Conservation (phyloP, 2,113 vertebrate species). For the Mus pahari region DNA sequence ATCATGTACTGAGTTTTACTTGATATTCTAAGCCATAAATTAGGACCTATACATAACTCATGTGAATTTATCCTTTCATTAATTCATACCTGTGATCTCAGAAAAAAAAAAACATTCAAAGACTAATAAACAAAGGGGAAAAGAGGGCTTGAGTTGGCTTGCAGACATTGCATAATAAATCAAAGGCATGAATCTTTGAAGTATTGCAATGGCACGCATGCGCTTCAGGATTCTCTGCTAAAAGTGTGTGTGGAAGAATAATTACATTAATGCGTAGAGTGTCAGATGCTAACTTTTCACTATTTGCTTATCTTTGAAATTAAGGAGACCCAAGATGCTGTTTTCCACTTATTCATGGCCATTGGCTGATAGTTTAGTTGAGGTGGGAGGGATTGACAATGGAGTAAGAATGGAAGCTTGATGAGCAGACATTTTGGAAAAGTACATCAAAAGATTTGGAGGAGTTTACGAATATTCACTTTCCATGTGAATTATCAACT, state of each 20-base stretch:
- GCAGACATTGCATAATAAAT: not conserved
- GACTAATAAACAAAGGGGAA: not conserved
- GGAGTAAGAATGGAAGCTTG: not conserved
- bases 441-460: not conserved
- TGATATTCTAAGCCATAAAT: not conserved
- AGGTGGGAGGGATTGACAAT: not conserved
- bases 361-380: not conserved
- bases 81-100: not conserved
- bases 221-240: not conserved
- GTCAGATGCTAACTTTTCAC: not conserved
- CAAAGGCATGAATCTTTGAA: not conserved
- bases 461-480: constrained; percentile 9
- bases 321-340: not conserved
- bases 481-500: not conserved
- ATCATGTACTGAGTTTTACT: not conserved
- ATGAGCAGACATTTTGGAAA: not conserved
- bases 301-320: not conserved
- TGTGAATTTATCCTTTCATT: not conserved
- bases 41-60: not conserved
- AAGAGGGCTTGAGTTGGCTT: not conserved
- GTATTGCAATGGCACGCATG: not conserved
- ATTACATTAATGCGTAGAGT: not conserved
- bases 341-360: not conserved
- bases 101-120: constrained; percentile 9
- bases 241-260: not conserved